Evolutionary conservation across 2,113 vertebrate genomes (phyloP).

Genomic region (Hippopotamus amphibius): DNA sequence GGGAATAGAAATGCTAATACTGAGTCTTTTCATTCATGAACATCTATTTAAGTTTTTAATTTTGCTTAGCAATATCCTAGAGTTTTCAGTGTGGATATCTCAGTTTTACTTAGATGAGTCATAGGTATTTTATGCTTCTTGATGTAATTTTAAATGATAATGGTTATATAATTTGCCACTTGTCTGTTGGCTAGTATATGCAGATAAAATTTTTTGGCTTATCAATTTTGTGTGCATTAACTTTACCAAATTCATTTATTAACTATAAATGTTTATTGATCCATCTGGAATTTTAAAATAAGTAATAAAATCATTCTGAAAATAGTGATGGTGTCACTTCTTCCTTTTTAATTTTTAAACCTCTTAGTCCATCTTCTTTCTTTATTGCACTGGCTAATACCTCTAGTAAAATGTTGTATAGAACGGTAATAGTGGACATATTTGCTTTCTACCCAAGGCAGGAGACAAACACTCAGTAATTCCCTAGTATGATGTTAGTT

Average conservation of each 20-base stretch:
- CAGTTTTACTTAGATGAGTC: not conserved
- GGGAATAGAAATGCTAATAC: not conserved
- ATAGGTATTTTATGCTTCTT: not conserved
- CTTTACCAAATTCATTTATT: not conserved
- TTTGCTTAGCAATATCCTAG: not conserved
- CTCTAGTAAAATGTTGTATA: not conserved
- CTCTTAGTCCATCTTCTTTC: not conserved
- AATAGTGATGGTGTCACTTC: not conserved
- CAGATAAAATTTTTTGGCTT: not conserved
- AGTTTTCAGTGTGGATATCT: not conserved
- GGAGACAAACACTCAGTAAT: not conserved
- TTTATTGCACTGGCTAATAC: not conserved
- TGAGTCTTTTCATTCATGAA: not conserved
- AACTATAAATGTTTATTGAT: constrained; percentile 14
- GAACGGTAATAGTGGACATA: not conserved
- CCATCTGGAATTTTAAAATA: not conserved
- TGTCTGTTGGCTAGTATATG: not conserved
- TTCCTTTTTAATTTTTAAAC: not conserved
- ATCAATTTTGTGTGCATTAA: not conserved
- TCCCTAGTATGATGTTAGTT: not conserved
- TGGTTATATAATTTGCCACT: not conserved
- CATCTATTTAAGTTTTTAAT: not conserved
- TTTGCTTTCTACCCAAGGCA: not conserved
- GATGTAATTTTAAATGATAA: not conserved
- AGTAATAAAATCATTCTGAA: not conserved